Evolutionary conservation across 2,113 vertebrate species (phyloP).

Genomic region (Clupea harengus): DNA sequence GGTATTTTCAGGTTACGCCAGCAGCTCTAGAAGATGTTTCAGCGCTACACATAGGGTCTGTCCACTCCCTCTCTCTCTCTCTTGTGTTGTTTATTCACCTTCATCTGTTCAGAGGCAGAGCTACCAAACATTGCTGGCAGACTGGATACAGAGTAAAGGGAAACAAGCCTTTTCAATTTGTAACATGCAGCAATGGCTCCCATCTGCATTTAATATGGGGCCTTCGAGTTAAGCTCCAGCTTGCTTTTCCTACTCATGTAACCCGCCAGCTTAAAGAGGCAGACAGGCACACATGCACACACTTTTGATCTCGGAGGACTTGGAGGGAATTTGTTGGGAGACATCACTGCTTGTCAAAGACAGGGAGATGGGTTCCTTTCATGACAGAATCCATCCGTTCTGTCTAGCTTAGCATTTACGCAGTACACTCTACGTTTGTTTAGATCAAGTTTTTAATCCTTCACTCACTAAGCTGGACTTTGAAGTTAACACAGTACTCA

Average conservation of each 20-base stretch:
- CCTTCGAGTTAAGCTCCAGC: conserved; percentile 34
- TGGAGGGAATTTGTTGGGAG: conserved; percentile 13
- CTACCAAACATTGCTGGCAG: neutral
- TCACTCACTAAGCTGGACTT: neutral
- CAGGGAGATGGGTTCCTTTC: conserved; percentile 5
- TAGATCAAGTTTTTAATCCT: neutral
- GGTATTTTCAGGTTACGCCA: neutral
- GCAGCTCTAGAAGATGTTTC: conserved; percentile 6
- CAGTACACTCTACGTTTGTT: neutral
- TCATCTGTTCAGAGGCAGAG: neutral
- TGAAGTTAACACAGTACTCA: neutral
- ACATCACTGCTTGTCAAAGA: neutral
- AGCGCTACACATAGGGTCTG: conserved; percentile 20
- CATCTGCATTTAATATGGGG: neutral
- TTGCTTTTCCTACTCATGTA: conserved; percentile 32
- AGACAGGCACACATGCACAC: conserved; percentile 22
- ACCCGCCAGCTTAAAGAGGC: conserved; percentile 46
- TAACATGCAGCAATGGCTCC: neutral
- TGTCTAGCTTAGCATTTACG: neutral
- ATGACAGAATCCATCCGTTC: conserved; percentile 1
- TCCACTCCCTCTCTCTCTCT: neutral
- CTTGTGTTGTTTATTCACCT: neutral
- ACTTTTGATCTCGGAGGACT: conserved; percentile 1
- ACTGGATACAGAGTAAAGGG: neutral
- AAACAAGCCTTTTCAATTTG: neutral